Conservation (phyloP, 2,797 vertebrate genomes). For the Oreochromis grahami region DNA sequence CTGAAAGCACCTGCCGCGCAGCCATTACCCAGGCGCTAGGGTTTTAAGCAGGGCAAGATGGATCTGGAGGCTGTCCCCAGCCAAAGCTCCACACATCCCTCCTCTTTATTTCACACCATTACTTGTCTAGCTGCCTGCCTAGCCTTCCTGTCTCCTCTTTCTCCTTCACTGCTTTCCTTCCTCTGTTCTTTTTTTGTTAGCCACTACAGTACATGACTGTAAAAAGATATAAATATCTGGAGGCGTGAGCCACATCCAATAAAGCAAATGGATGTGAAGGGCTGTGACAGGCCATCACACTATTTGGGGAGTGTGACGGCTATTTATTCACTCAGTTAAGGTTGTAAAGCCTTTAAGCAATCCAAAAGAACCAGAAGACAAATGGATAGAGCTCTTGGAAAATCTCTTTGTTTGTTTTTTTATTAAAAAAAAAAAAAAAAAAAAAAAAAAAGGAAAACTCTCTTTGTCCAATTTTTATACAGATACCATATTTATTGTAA, state of each 20-base stretch:
- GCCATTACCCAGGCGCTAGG: constrained; percentile 68
- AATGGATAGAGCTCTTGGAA: constrained; percentile 39
- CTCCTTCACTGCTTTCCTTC: constrained; percentile 31
- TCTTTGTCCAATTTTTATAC: background rate
- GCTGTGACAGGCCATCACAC: constrained; percentile 66
- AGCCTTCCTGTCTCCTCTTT: constrained; percentile 25
- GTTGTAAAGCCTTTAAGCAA: constrained; percentile 51
- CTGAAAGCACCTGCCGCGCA: constrained; percentile 62
- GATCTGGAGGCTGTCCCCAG: constrained; percentile 62
- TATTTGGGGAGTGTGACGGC: constrained; percentile 57
- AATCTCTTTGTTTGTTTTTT: too few species aligned
- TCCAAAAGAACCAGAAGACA: constrained; percentile 49
- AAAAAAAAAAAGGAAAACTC: too few species aligned
- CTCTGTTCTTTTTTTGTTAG: constrained; percentile 37
- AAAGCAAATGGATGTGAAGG: constrained; percentile 68
- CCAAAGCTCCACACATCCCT: constrained; percentile 61
- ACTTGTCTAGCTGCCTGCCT: constrained; percentile 45
- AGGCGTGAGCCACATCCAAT: constrained; percentile 68
- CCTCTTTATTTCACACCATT: constrained; percentile 70
- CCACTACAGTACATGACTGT: constrained; percentile 45
- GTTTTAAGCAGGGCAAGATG: constrained; percentile 72
- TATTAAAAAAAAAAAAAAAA: too few species aligned
- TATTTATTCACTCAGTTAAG: constrained; percentile 66
- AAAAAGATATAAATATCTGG: constrained; percentile 71
- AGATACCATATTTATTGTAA: background rate